phyloP scores from a whole-genome alignment of 2,113 vertebrate genomes.

The Zosterops pallidus region DNA sequence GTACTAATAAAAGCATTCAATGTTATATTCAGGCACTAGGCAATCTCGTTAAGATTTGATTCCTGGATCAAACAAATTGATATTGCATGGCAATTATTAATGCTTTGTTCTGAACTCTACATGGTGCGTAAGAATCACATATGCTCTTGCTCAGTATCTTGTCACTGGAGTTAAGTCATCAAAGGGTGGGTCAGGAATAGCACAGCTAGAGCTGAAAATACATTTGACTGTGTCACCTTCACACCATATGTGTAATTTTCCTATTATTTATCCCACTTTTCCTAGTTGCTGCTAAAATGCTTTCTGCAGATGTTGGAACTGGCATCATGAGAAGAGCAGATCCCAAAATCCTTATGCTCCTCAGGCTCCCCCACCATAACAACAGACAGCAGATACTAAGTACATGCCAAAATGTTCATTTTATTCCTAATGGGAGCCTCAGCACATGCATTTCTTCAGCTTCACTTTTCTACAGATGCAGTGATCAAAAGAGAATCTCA shows the following conservation, averaged over 20 bases:
- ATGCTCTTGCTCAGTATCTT: background rate
- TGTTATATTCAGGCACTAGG: background rate
- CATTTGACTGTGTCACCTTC: constrained; percentile 4
- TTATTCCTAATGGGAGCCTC: background rate
- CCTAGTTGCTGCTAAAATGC: background rate
- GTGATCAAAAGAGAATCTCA: constrained; percentile 30
- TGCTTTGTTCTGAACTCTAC: constrained; percentile 36
- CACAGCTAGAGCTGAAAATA: background rate
- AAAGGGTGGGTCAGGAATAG: background rate
- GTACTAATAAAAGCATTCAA: background rate
- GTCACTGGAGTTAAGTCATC: background rate
- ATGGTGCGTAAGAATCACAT: constrained; percentile 4
- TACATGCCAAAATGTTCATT: background rate
- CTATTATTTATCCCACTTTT: background rate
- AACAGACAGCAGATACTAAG: background rate
- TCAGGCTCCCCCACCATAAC: background rate
- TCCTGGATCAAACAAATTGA: constrained; percentile 15
- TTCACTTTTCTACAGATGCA: background rate
- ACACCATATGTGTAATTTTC: constrained; percentile 1
- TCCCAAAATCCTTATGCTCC: background rate
- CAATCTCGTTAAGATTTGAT: background rate
- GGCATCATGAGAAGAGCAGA: background rate
- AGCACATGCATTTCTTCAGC: background rate
- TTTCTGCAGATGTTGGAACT: constrained; percentile 11
- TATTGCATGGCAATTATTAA: background rate